phyloP scores from a whole-genome alignment of 2,888 invertebrate genomes.

The Cheilosia variabilis region DNA sequence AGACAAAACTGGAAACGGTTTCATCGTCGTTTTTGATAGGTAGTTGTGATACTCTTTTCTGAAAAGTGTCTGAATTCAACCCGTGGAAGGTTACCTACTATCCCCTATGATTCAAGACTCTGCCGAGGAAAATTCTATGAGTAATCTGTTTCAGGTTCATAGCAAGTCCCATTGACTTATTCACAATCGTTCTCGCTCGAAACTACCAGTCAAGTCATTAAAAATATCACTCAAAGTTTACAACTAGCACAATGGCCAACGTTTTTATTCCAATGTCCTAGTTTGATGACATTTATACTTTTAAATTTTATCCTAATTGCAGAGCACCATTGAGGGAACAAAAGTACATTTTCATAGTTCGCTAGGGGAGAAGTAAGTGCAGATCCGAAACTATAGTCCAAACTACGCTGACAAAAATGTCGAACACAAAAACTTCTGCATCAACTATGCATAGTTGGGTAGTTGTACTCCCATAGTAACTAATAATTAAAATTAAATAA shows the following conservation, averaged over 20 bases:
- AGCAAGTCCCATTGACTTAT: not conserved
- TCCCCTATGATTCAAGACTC: no score
- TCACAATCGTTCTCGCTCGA: not conserved
- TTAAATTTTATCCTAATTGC: not conserved
- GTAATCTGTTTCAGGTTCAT: no score
- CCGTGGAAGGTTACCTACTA: no score
- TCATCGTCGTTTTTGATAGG: no score
- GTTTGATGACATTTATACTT: not conserved
- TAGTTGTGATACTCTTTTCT: no score
- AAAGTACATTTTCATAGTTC: not conserved
- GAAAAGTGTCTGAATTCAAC: no score
- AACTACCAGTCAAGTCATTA: not conserved
- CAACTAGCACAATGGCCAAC: not conserved
- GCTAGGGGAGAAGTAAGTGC: not conserved
- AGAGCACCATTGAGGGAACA: not conserved
- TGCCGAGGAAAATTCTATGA: no score
- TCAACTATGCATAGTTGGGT: not conserved
- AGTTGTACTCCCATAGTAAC: constrained; percentile 2
- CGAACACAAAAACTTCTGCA: not conserved
- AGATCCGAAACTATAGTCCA: not conserved
- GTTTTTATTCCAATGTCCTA: not conserved
- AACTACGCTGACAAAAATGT: not conserved
- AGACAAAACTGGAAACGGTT: no score
- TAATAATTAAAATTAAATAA: constrained; percentile 24
- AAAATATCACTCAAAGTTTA: not conserved